phyloP scores from a whole-genome alignment of 2,888 invertebrate genomes.

The Noctua fimbriata region DNA sequence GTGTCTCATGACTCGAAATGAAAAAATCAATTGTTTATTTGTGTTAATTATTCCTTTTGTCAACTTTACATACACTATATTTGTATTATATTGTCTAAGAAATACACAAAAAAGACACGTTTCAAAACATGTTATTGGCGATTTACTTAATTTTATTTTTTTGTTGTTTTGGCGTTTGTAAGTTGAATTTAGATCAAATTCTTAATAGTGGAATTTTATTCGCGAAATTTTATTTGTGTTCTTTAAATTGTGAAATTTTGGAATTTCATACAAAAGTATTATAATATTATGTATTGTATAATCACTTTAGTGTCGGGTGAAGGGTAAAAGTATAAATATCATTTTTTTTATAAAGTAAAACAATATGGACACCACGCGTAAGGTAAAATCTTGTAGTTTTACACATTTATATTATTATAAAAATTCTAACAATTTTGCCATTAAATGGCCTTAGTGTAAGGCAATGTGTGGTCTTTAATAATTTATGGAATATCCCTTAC shows the following conservation, averaged over 20 bases:
- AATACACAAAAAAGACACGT: conserved; percentile 23
- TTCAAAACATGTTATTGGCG: conserved; percentile 52
- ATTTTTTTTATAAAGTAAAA: conserved; percentile 34
- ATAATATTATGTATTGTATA: conserved; percentile 21
- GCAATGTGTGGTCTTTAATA: conserved; percentile 46
- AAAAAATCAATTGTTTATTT: conserved; percentile 18
- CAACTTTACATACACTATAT: background rate
- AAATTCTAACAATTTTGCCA: conserved; percentile 59
- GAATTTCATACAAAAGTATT: conserved; percentile 41
- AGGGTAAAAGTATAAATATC: conserved; percentile 52
- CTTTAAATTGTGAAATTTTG: conserved; percentile 37
- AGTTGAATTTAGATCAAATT: conserved; percentile 30
- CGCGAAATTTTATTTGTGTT: conserved; percentile 51
- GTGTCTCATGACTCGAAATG: conserved; percentile 1
- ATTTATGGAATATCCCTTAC: conserved; percentile 68
- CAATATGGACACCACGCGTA: conserved; percentile 37
- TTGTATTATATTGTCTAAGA: background rate
- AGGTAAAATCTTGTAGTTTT: conserved; percentile 50
- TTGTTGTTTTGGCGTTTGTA: conserved; percentile 26
- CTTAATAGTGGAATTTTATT: conserved; percentile 25
- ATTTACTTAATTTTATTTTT: conserved; percentile 55
- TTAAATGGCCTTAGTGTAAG: conserved; percentile 61
- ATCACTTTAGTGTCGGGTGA: conserved; percentile 44
- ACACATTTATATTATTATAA: conserved; percentile 49
- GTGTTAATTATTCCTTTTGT: background rate